Percentiles rank a stretch among this genome's conserved stretches.
These are phyloP conservation scores for Ectobius pallidus DNA, from an alignment of 2,888 invertebrate genomes.

Conservation along the genomic window DNA sequence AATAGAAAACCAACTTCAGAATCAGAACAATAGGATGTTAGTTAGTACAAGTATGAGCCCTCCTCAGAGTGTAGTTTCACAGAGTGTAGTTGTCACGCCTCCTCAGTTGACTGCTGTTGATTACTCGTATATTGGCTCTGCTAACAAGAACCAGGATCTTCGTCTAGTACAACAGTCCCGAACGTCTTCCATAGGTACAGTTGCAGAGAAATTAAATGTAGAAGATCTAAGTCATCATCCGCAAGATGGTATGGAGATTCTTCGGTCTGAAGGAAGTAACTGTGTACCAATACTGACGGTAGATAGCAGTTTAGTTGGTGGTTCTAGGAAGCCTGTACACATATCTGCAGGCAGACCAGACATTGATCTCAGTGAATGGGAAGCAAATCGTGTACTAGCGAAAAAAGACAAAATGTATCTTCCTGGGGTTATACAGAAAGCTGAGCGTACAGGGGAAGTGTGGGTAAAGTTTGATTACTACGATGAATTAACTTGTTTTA, in stretches of 20 bases:
- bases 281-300: slow-evolving; percentile 28
- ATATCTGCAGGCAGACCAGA: slow-evolving; percentile 47
- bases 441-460: slow-evolving; percentile 69
- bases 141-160: slow-evolving; percentile 31
- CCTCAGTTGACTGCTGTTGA: slow-evolving; percentile 65
- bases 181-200: slow-evolving; percentile 28
- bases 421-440: slow-evolving; percentile 81
- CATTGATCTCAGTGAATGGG: slow-evolving; percentile 92
- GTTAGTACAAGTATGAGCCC: slow-evolving; percentile 46
- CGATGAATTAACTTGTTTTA: slow-evolving; percentile 62
- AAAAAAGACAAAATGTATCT: slow-evolving; percentile 81
- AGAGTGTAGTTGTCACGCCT: slow-evolving; percentile 55
- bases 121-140: slow-evolving; percentile 58
- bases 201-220: slow-evolving; percentile 9
- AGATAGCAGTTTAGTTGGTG: slow-evolving; percentile 18
- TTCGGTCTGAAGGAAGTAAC: slow-evolving; percentile 48
- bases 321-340: slow-evolving; percentile 25
- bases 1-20: slow-evolving; percentile 43
- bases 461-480: slow-evolving; percentile 83
- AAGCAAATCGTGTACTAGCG: slow-evolving; percentile 89
- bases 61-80: slow-evolving; percentile 40
- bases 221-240: slow-evolving; percentile 46
- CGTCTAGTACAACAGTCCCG: slow-evolving; percentile 33
- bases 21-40: slow-evolving; percentile 46
- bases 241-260: slow-evolving; percentile 43